Evolutionary conservation across 2,113 vertebrate species (phyloP).

Genomic region (Bubo bubo): DNA sequence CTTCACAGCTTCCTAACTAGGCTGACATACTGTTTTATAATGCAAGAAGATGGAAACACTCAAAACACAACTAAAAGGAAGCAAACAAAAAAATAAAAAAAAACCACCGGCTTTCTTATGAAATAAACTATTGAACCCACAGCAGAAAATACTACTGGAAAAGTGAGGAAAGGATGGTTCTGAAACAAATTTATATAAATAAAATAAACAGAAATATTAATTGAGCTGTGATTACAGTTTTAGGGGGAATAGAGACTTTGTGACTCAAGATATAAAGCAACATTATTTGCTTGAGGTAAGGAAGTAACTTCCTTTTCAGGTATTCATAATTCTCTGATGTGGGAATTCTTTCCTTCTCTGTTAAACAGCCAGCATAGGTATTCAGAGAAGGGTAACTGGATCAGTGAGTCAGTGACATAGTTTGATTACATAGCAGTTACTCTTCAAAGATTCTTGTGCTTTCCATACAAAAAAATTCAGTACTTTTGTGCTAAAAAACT

Average conservation of each 20-base stretch:
- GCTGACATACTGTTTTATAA: neutral
- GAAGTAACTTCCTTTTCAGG: neutral
- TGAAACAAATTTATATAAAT: neutral
- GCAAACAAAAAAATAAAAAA: neutral
- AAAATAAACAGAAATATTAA: neutral
- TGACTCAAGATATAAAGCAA: neutral
- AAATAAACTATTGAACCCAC: neutral
- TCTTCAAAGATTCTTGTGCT: neutral
- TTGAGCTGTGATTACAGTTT: neutral
- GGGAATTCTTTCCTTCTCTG: neutral
- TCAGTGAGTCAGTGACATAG: neutral
- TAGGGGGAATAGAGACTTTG: neutral
- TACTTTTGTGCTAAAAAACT: neutral
- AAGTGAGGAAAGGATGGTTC: neutral
- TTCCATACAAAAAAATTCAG: neutral
- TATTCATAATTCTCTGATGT: neutral
- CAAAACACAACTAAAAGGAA: neutral
- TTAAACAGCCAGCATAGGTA: neutral
- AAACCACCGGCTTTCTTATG: neutral
- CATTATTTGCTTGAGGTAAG: neutral
- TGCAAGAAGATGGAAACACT: neutral
- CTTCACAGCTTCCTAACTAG: neutral
- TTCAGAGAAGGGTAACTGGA: neutral
- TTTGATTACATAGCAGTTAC: neutral
- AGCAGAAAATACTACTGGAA: neutral